A percentile compares a stretch with the other conserved stretches of the same genome.
These are phyloP conservation scores for Agrochola circellaris DNA, from an alignment of 2,888 invertebrate species.

Conservation along the genomic window DNA sequence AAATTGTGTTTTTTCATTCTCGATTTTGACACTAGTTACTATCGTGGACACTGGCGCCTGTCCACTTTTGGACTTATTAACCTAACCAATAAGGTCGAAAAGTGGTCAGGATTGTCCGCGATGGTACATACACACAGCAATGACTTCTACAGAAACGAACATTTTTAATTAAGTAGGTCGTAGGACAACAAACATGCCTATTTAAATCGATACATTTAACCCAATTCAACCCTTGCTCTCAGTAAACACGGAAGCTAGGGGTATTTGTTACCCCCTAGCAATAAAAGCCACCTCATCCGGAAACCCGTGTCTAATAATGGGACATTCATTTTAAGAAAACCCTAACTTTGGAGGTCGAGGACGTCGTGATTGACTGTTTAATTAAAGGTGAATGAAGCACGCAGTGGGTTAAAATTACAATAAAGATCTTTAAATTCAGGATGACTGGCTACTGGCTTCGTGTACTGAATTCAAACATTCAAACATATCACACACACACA, in stretches of 20 bases:
- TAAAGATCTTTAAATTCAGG: background rate
- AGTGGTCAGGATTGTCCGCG: too few species aligned
- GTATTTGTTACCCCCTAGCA: constrained; percentile 56
- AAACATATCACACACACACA: too few species aligned
- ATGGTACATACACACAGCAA: background rate
- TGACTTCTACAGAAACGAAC: background rate
- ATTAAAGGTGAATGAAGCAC: constrained; percentile 56
- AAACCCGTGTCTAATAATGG: constrained; percentile 57
- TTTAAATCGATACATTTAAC: constrained; percentile 28
- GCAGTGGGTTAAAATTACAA: constrained; percentile 1
- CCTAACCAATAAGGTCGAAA: too few species aligned
- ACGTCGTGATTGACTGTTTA: constrained; percentile 64
- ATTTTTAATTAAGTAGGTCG: background rate
- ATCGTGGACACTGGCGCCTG: too few species aligned
- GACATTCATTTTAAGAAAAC: constrained; percentile 67
- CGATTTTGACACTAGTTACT: too few species aligned
- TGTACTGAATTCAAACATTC: background rate
- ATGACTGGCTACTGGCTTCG: background rate
- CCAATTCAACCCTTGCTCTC: constrained; percentile 31
- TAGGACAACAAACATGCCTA: constrained; percentile 24
- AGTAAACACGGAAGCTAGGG: constrained; percentile 57
- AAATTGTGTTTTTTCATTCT: too few species aligned
- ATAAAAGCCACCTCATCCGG: constrained; percentile 58
- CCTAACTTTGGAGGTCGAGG: constrained; percentile 31
- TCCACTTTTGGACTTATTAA: too few species aligned